Evolutionary conservation across 2,797 vertebrate species (phyloP), one percentile per base, ranked within the genome.

Genomic region (Hypotaenidia okinawae): DNA sequence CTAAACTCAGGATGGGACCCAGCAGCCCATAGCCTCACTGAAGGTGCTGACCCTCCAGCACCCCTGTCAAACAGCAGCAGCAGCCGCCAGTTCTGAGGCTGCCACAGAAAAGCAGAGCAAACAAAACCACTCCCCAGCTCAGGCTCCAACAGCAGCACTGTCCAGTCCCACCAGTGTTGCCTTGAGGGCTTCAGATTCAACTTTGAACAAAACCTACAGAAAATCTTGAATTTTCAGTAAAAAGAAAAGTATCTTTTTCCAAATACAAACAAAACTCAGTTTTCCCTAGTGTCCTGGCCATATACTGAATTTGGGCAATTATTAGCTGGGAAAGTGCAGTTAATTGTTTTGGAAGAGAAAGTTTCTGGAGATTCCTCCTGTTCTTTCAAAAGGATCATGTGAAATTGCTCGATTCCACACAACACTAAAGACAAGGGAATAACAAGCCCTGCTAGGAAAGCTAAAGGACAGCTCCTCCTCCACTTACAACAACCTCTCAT

Each of bases 361-460:
- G 43, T 58, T 87, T 73, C 70, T 62, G 32, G 24, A 81, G 33
- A 80, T 62, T 59, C 7, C 11, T 85, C 39, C n/a, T 35, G 25
- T 28, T 83, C 45, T 52, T 91, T 74, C 66, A 72, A 63, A 72
- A 88, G 17, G 17, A 28, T 68, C 10, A 1, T 10, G 10, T 62
- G 75, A 90, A 89, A 73, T 59, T 80, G 49, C 45, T 96, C 78
- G 61, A 90, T 93, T 96, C 84, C 89, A 85, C 84, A 84, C 49
- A 33, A 32, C 35, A 69, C 81, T 72, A 67, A 92, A 79, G 61
- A 45, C 68, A 80, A 62, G 24, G 47, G 57, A 94, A 77, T 27
- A 93, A 49, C n/a, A 80, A 88, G 76, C 3, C 5, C 64, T 69
- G 67, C 92, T 94, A 86, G 97, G 76, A 74, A 88, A 94, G 87